Base-by-base conservation (phyloP, 2,888 invertebrate species). In the Drosophila nr. medialis region DNA sequence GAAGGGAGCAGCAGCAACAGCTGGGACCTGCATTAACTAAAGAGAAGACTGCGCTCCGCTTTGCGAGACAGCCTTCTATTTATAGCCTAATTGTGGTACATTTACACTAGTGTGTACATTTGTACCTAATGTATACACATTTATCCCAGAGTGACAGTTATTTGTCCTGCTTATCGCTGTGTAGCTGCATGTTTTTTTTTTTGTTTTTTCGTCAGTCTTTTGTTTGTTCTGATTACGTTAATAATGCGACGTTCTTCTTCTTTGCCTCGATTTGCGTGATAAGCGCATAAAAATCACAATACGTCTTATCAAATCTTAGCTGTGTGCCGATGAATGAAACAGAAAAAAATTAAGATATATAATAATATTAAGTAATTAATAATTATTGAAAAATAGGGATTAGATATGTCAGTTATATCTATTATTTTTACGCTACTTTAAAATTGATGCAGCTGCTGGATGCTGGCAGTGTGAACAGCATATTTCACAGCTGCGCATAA, bases 141-240 rank as follows among this genome's bases (percentile, higher is more conserved):
- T 27, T 38, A 58, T 53, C 45, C 45, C 24, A 15, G 49, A 61
- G 60, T 48, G 62, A 40, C 49, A 61, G 56, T 48, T 75, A 73
- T 80, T 84, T 86, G 74, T 54, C 64, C 67, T 70, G 64, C 70
- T 86, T 78, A 86, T 86, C 87, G 51, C 59, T 48, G 32, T 24
- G 8, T 24, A 24, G 24, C 24, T 24, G 24, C 15, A 45, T 45
- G 24, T 24, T 15, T 45, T 45, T 13, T 21, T 11, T 21, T 11
- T 42, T 21, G 11, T 34, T 11, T 27, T 38, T 38, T 74, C 71
- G 69, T 77, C 79, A 73, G 65, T 60, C 69, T 63, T 50, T 66
- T 86, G 76, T 88, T 88, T 85, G 68, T 64, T 55, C 75, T 72
- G 72, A 77, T 87, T 85, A 87, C 84, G 81, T 69, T 86, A 67